Evolutionary conservation across 2,888 invertebrate genomes (phyloP), one percentile per base, ranked within the genome.

Genomic region (Macrophya annulata): DNA sequence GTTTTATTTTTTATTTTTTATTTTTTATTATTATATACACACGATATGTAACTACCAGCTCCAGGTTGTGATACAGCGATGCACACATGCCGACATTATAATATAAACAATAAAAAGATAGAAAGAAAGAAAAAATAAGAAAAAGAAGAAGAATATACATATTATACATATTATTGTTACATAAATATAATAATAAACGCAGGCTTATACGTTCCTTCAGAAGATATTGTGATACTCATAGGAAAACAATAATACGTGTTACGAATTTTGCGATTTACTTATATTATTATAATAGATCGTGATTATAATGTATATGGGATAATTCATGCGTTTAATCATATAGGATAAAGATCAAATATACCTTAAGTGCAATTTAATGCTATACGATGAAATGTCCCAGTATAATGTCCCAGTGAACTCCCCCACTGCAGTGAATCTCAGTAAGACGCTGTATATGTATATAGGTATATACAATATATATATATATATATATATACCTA

Each of bases 221-320:
- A 90, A 90, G 90, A 91, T 90, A 91, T 91, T 91, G 92, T 92
- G 92, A 92, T 92, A 92, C 89, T 91, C 91, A 90, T 91, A 87
- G 86, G 88, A 86, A 87, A 79, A 82, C 48, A 83, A 83, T 62
- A 81, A 59, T 45, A 74, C 55, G 43, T 5, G 55, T 55, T n/a
- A 74, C 72, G 72, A 74, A 40, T 62, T 3, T 81, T 62, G 40
- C 81, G 81, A 81, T 81, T 31, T 81, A 81, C 62, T 79, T 79
- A 79, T 31, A 3, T 31, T 31, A 31, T 2, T 31, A 74, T 48
- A 76, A 81, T 81, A 62, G 62, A 81, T 81, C 81, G 81, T 81
- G 81, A 81, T 81, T 77, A 77, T 51, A 31, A 31, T 76, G 31
- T 76, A 76, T 51, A 76, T 55, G 31, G 51, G 48, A 51, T 31